phyloP scores from a whole-genome alignment of 2,888 invertebrate genomes.

The Nomada lathburiana region DNA sequence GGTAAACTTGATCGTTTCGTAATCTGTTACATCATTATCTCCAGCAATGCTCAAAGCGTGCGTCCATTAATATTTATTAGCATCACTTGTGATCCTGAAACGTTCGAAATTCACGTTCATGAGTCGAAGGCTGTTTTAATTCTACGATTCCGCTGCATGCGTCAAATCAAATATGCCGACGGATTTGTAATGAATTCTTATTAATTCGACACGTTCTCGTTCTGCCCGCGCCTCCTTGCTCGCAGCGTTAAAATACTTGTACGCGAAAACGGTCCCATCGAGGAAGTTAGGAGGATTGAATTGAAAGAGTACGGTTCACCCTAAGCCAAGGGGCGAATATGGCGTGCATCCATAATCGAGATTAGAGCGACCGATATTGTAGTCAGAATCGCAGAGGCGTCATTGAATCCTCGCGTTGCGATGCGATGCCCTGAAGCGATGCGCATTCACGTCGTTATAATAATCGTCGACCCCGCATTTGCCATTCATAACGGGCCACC shows the following conservation, averaged over 20 bases:
- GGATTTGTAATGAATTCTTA: slow-evolving; percentile 27
- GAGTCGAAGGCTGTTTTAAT: slow-evolving; percentile 8
- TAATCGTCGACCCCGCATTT: slow-evolving; percentile 60
- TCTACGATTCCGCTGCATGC: background rate
- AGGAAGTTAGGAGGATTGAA: too few species aligned
- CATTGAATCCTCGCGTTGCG: slow-evolving; percentile 54
- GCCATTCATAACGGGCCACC: slow-evolving; percentile 55
- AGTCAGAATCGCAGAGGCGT: slow-evolving; percentile 45
- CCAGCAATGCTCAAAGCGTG: background rate
- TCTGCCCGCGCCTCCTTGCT: too few species aligned
- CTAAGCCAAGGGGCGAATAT: background rate
- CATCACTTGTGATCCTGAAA: background rate
- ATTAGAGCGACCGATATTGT: slow-evolving; percentile 49
- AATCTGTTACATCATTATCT: slow-evolving; percentile 34
- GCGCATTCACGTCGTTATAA: slow-evolving; percentile 62
- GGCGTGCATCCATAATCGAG: slow-evolving; percentile 31
- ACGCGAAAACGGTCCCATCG: too few species aligned
- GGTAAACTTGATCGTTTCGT: slow-evolving; percentile 24
- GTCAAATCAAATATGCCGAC: background rate
- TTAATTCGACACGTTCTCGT: slow-evolving; percentile 2
- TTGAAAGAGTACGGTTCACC: background rate
- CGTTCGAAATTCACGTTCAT: background rate
- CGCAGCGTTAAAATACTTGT: too few species aligned
- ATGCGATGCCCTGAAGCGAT: slow-evolving; percentile 41
- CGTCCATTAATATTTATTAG: background rate